Evolutionary conservation across 2,797 vertebrate species (phyloP).

Genomic region (Lepus townsendii): DNA sequence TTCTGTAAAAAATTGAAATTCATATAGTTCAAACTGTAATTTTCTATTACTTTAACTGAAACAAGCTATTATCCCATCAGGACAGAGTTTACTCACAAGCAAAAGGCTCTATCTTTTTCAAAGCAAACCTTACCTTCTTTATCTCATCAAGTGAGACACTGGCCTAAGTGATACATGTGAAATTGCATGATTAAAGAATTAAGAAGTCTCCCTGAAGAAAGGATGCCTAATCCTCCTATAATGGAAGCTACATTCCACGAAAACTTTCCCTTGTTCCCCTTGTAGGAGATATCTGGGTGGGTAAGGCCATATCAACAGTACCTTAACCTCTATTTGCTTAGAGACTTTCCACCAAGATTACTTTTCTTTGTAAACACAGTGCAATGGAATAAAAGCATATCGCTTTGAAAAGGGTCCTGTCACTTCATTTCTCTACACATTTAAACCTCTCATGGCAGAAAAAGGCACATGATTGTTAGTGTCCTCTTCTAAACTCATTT

Average conservation of each 20-base stretch:
- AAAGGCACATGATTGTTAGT: background rate
- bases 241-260: background rate
- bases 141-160: background rate
- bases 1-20: background rate
- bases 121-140: background rate
- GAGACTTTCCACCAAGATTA: background rate
- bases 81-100: background rate
- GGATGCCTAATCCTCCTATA: background rate
- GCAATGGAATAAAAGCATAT: background rate
- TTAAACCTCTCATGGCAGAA: slow-evolving; percentile 45
- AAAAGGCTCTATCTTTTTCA: background rate
- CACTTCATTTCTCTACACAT: background rate
- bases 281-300: background rate
- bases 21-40: background rate
- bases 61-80: background rate
- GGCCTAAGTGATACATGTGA: background rate
- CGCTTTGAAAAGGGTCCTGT: background rate
- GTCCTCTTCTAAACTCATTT: slow-evolving; percentile 26
- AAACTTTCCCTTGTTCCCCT: background rate
- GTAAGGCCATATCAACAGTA: background rate
- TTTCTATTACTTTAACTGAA: background rate
- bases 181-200: background rate
- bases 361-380: slow-evolving; percentile 3
- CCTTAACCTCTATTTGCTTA: slow-evolving; percentile 18
- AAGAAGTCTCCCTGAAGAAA: background rate